These are phyloP conservation scores for Teleogryllus occipitalis DNA, from an alignment of 1,140 invertebrate species.

Conservation along the genomic window DNA sequence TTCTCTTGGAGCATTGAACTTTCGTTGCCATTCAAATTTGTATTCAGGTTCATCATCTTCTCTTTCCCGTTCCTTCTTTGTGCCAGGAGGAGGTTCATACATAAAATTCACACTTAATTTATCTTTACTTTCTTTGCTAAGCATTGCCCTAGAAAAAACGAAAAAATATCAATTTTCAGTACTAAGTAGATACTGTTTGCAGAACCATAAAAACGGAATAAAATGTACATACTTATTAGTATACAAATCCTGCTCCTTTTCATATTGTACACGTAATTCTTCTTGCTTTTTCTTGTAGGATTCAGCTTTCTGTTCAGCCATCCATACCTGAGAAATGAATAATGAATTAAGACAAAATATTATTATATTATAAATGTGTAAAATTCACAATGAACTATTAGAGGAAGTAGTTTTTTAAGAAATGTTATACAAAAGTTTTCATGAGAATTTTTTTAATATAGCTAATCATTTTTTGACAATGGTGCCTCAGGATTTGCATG, in stretches of 20 bases:
- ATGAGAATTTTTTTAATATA: too few species aligned
- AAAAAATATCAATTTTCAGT: background rate
- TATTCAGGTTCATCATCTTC: conserved; percentile 92
- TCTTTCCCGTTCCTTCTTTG: conserved; percentile 81
- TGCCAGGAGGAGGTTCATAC: conserved; percentile 99
- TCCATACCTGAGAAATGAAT: conserved; percentile 78
- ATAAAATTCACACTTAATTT: conserved; percentile 98
- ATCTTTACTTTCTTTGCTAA: conserved; percentile 97
- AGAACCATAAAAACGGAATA: background rate
- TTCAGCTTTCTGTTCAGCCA: conserved; percentile 97
- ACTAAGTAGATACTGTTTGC: background rate
- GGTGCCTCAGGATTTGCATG: too few species aligned
- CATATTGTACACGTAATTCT: conserved; percentile 91
- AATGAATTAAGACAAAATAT: background rate
- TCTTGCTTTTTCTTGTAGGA: conserved; percentile 97
- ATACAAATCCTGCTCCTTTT: conserved; percentile 97
- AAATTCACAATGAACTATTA: too few species aligned
- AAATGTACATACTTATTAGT: conserved; percentile 75
- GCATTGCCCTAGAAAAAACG: conserved; percentile 62
- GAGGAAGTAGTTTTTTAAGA: too few species aligned
- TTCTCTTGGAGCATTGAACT: conserved; percentile 97
- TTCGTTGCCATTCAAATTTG: conserved; percentile 99
- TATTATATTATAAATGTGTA: conserved; percentile 1
- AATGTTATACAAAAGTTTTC: too few species aligned
- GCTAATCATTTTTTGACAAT: too few species aligned